phyloP scores from a whole-genome alignment of 2,888 invertebrate species.

The Rhorus exstirpatorius region DNA sequence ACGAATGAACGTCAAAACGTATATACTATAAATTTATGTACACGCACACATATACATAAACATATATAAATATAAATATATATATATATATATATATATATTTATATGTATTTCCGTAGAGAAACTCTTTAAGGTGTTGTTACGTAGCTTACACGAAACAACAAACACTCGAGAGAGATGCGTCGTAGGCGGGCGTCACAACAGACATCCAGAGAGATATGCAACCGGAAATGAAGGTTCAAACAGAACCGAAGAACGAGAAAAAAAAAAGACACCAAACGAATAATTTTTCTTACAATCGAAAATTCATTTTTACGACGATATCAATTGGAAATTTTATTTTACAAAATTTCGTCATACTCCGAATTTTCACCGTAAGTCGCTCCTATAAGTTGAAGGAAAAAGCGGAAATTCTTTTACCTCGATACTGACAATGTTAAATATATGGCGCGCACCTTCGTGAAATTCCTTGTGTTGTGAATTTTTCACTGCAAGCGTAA shows the following conservation, averaged over 20 bases:
- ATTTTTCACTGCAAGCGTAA: conserved; percentile 1
- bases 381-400: neutral
- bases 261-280: neutral
- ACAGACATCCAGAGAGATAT: conserved; percentile 19
- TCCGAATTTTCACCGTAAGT: neutral
- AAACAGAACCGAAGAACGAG: conserved; percentile 8
- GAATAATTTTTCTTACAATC: neutral
- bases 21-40: conserved; percentile 1
- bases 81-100: conserved; percentile 7
- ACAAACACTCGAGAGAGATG: conserved; percentile 34
- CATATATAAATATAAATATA: no score
- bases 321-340: neutral
- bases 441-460: neutral
- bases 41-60: neutral
- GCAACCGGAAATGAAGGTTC: conserved; percentile 48
- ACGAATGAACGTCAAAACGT: conserved; percentile 26
- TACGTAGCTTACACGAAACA: conserved; percentile 31
- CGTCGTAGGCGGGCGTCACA: conserved; percentile 59
- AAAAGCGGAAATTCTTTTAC: neutral
- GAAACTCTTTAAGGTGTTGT: conserved; percentile 32
- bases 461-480: no score
- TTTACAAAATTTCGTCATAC: no score
- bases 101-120: neutral
- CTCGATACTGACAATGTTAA: no score
- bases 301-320: neutral